Base-by-base conservation (phyloP, 2,797 vertebrate species). In the Benthosema pterotum region DNA sequence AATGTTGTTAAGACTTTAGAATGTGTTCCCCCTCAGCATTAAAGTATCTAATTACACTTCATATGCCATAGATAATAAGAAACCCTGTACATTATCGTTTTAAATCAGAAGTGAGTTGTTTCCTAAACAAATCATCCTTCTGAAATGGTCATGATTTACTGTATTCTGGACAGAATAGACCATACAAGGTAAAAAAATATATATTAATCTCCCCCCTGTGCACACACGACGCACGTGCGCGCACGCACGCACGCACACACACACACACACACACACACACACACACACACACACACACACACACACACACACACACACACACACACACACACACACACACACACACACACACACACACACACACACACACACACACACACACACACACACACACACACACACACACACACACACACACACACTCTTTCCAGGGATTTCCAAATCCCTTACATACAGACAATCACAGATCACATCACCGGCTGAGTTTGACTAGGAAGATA, bases 171-270 rank as follows among this genome's bases (percentile, higher is more conserved):
- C 63, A 25, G 25, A 75, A 66, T 66, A 65, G 76, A 67, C 3
- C 13, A 11, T 67, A 83, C 74, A 75, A 69, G 60, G 61, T 76
- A 62, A 71, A 66, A 76, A 73, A 87, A 79, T 56, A 77, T 76
- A 49, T 53, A 70, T 77, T 61, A 68, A 42, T 66, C 66, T 52
- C 9, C 11, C 13, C 65, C 51, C 46, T 70, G n/a, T n/a, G n/a
- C n/a, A n/a, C n/a, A n/a, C n/a, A n/a, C n/a, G 48, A 56, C 43
- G 12, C 42, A 43, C 32, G 42, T 48, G 43, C 17, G 51, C 46
- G 47, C 61, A 54, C 32, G 43, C 43, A 8, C 63, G 46, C 60
- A 56, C 45, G 5, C 25, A 18, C 42, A 42, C 54, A 22, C 5
- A 16, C 42, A 28, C 28, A 46, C n/a, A 56, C 22, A 60, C 48